Conservation (phyloP, 2,888 invertebrate genomes). For the Trissoscelio sp. region DNA sequence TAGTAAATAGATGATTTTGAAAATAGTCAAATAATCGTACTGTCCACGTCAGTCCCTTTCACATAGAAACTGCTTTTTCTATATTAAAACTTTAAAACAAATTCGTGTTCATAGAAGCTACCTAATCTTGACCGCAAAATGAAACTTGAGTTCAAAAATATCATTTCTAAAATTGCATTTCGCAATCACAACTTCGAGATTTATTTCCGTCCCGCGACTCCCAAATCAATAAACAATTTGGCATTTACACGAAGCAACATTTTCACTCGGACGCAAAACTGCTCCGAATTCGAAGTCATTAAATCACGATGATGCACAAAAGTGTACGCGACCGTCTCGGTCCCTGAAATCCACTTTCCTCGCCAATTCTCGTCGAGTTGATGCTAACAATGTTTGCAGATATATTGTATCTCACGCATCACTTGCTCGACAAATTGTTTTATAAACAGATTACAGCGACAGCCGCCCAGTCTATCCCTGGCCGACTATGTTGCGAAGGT, state of each 20-base stretch:
- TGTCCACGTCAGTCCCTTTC: too few species aligned
- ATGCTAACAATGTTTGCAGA: slow-evolving; percentile 84
- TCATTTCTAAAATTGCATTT: slow-evolving; percentile 27
- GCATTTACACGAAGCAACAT: slow-evolving; percentile 33
- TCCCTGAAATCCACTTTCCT: slow-evolving; percentile 74
- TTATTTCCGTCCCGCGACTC: slow-evolving; percentile 4
- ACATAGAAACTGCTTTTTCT: too few species aligned
- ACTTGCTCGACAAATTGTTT: slow-evolving; percentile 90
- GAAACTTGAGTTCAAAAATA: too few species aligned
- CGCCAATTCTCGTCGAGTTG: slow-evolving; percentile 83
- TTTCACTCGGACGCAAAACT: slow-evolving; percentile 29
- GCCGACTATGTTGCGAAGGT: slow-evolving; percentile 44
- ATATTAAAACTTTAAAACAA: too few species aligned
- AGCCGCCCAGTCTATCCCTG: slow-evolving; percentile 78
- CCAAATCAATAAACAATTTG: slow-evolving; percentile 52
- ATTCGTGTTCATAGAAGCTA: too few species aligned
- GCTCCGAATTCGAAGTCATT: slow-evolving; percentile 68
- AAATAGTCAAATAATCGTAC: too few species aligned
- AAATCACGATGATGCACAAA: slow-evolving; percentile 75
- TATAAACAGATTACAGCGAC: slow-evolving; percentile 91
- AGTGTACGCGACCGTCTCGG: slow-evolving; percentile 69
- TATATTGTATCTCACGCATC: slow-evolving; percentile 87
- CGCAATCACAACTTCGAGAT: slow-evolving; percentile 6
- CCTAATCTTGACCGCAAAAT: too few species aligned
- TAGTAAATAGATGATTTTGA: too few species aligned